Base-by-base conservation (phyloP, 2,888 invertebrate species). In the Rhingia campestris region DNA sequence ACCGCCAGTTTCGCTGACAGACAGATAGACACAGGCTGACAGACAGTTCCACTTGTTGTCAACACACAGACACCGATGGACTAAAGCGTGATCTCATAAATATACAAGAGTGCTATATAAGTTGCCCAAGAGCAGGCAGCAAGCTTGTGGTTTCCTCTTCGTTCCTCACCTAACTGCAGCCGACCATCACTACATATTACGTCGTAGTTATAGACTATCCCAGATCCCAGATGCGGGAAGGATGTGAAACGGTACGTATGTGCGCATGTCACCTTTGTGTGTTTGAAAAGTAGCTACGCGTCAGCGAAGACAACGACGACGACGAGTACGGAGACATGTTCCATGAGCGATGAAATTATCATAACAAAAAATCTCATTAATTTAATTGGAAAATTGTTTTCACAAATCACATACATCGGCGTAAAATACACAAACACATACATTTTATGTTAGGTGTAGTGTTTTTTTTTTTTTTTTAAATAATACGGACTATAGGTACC, bases 371-470 rank as follows among this genome's bases (percentile, higher is more conserved):
- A 85, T 86, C 86, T 87, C 86, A 87, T 87, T 87, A 87, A 86
- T 86, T 87, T 86, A 87, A 87, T 87, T 86, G 86, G 86, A 87
- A 86, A 87, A 87, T 87, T 87, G 86, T 86, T 86, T 86, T 86
- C 86, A 86, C 82, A 87, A 86, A 86, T 86, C 80, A 86, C 84
- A 81, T 56, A 56, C 63, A 63, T 56, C 53, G 63, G 45, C 47
- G 43, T 45, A 49, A 6, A 61, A 9, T 49, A 9, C 69, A 10
- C 53, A 30, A 9, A 30, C 33, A 41, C 54, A 41, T 6, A 33
- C 10, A 39, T 12, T 1, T 22, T 22, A 22, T 22, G 22, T 22
- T 22, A 22, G 54, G 64, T 45, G n/a, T 6, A 45, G 12, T 43
- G 41, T 35, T 37, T 53, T 70, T 70, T 72, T 35, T 37, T 53